These are phyloP conservation scores for Mastomys coucha DNA, from an alignment of 2,113 vertebrate species.

Conservation along the genomic window DNA sequence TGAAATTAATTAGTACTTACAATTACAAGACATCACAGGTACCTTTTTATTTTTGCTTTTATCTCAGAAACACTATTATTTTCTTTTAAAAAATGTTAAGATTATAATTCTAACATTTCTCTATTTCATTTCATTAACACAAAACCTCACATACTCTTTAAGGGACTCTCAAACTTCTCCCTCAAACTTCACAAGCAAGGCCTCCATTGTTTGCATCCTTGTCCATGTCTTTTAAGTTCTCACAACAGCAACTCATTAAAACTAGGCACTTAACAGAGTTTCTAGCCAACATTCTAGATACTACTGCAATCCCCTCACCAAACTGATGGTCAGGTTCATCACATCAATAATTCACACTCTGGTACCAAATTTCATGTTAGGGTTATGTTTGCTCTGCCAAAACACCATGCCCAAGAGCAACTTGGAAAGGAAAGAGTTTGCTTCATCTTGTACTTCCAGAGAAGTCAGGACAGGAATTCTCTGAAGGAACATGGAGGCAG, in stretches of 20 bases:
- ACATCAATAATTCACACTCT: not conserved
- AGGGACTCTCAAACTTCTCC: not conserved
- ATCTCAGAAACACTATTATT: not conserved
- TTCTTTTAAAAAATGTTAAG: not conserved
- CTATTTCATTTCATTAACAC: not conserved
- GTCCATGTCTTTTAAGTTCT: no score
- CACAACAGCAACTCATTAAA: not conserved
- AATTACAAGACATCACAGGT: not conserved
- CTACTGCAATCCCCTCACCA: not conserved
- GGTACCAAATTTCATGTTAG: not conserved
- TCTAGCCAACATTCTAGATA: not conserved
- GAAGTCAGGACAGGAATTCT: not conserved
- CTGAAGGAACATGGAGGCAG: not conserved
- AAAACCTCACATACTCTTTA: not conserved
- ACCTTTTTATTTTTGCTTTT: not conserved
- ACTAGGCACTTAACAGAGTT: not conserved
- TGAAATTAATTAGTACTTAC: not conserved
- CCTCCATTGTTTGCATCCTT: no score
- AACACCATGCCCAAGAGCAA: not conserved
- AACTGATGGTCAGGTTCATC: not conserved
- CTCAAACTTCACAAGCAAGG: not conserved
- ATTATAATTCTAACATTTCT: not conserved
- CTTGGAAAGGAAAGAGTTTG: not conserved
- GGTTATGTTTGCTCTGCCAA: not conserved
- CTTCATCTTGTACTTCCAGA: not conserved